Evolutionary conservation across 2,888 invertebrate species (phyloP).

Genomic region (Drosophila paucipuncta): DNA sequence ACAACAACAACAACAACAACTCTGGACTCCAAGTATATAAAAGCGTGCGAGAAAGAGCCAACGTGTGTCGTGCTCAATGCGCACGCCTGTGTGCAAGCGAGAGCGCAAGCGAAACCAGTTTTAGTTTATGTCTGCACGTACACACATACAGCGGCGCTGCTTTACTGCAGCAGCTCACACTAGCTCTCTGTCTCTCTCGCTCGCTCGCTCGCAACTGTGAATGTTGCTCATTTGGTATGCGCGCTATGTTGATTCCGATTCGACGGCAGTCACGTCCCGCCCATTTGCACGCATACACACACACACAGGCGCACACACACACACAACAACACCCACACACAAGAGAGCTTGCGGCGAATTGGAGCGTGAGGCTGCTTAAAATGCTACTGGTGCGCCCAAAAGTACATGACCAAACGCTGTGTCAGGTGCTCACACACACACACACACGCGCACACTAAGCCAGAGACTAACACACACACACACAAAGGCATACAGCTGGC

Average conservation of each 20-base stretch:
- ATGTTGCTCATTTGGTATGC: conserved; percentile 83
- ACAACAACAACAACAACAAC: conserved; percentile 56
- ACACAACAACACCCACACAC: conserved; percentile 31
- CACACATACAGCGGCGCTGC: conserved; percentile 47
- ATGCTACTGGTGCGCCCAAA: conserved; percentile 85
- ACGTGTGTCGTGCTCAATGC: conserved; percentile 12
- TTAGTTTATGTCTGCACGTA: conserved; percentile 68
- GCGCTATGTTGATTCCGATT: conserved; percentile 84
- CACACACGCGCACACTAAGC: conserved; percentile 15
- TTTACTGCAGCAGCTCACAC: conserved; percentile 22
- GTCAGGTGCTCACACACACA: conserved; percentile 83
- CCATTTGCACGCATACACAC: conserved; percentile 84
- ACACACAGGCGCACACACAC: conserved; percentile 51
- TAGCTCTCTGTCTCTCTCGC: conserved; percentile 37
- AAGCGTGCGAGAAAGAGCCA: conserved; percentile 50
- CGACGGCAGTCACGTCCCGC: conserved; percentile 86
- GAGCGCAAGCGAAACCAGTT: conserved; percentile 71
- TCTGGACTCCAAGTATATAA: conserved; percentile 59
- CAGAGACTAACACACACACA: conserved; percentile 39
- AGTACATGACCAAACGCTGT: conserved; percentile 84
- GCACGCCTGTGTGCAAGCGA: conserved; percentile 41
- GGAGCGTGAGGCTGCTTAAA: conserved; percentile 86
- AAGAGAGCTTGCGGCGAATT: conserved; percentile 66
- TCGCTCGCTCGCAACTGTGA: conserved; percentile 27
- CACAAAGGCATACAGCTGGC: conserved; percentile 34